Base-by-base conservation (phyloP, 2,113 vertebrate species). In the Oncorhynchus mykiss region DNA sequence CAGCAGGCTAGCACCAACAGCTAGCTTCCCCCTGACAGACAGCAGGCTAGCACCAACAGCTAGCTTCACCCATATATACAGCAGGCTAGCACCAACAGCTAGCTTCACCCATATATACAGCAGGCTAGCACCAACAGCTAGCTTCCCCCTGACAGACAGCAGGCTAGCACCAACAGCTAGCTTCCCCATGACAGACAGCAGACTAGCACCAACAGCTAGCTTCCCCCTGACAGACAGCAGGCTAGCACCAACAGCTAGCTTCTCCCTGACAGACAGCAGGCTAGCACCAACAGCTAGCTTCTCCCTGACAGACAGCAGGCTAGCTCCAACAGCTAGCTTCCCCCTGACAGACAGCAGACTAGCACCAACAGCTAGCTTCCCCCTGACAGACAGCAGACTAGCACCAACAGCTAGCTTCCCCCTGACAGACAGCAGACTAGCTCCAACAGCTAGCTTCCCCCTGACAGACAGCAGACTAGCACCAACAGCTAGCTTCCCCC, bases 31-130 rank as follows among this genome's bases (percentile, higher is more conserved):
- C 13, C 64, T 80, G 83, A 86, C 77, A 84, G 80, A 82, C 82
- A 73, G 70, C 65, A 74, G 84, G 79, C 76, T 75, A 68, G 75
- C 74, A 70, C 60, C 83, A 89, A 81, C 85, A 86, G 76, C 85
- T 45, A 45, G 39, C 39, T 45, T 45, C n/a, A n/a, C n/a, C n/a
- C n/a, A n/a, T n/a, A n/a, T n/a, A n/a, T n/a, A n/a, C n/a, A n/a
- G n/a, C n/a, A n/a, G 39, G 0, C 8, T 9, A 68, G 75, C 74
- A 70, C 60, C 83, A 89, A 81, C 85, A 86, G 77, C 85, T 45
- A 45, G 39, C 39, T 45, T 45, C 39, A 0, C 2, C 39, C 39
- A 11, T 2, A 45, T 2, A 45, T 8, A 82, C 82, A 39, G 34
- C 8, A 39, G 34, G 34, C 34, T 39, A 39, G 7, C 34, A 7